Base-by-base conservation (phyloP, 2,113 vertebrate genomes). In the Pachyramphus minor region DNA sequence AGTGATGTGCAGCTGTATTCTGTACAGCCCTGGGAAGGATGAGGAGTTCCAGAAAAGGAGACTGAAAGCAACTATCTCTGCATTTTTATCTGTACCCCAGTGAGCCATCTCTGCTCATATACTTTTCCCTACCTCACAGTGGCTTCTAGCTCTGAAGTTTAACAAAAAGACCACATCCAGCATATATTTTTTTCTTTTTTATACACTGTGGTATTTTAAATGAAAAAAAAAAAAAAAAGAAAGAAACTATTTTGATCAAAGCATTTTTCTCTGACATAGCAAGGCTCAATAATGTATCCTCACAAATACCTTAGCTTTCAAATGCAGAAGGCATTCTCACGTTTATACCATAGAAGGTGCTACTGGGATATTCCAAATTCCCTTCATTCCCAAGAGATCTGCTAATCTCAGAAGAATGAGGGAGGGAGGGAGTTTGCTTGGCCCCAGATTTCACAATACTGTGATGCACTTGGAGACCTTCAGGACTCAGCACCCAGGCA, bases 261-360 rank as follows among this genome's bases (percentile, higher is more conserved):
- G 47, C 39, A 90, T 93, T 94, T 95, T 95, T 88, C 59, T 90
- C 22, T 90, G 75, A 88, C 41, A 72, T 42, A 60, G 33, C 47
- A 83, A 85, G 82, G 59, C 1, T 2, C 21, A 74, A 55, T 81
- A 84, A 88, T 55, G 33, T 71, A 84, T 33, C 28, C 33, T 93
- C 77, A 78, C 64, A 90, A 91, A 96, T 95, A 92, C 80, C 63
- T 89, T 64, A 90, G 60, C 23, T 89, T 95, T 84, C 73, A 89
- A 81, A 78, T 21, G 37, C 69, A 90, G 73, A 87, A 90, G 24
- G 16, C 80, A 84, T 35, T 78, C 68, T 84, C 56, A 81, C 35
- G 0, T 95, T 97, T 91, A 95, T 91, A 95, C 83, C 89, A 78
- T 95, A 93, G 83, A 95, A 96, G 94, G 86, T 89, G n/a, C 39